Evolutionary conservation across 2,113 vertebrate genomes (phyloP), one percentile per base, ranked within the genome.

Genomic region (Bubalus kerabau): DNA sequence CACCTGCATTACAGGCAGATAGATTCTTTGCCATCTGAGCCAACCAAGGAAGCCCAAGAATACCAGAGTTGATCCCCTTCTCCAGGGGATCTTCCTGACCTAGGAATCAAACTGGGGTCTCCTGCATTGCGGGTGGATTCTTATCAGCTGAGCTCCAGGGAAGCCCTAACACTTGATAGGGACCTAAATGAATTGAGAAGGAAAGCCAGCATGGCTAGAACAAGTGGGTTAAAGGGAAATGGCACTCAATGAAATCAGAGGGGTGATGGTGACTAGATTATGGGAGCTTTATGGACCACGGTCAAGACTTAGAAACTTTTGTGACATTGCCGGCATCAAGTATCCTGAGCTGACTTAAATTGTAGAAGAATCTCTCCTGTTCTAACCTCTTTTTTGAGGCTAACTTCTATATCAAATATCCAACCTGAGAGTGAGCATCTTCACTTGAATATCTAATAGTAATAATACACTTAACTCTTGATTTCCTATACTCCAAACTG

Each of bases 41-140:
- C n/a, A 71, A 71, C 9, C n/a, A 23, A 36, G 17, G n/a, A 71
- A 71, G 17, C n/a, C 67, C 67, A 40, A 71, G 67, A 71, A 40
- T 23, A 40, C n/a, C 0, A 0, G 67, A 71, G 67, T 23, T 21
- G n/a, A 9, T 71, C 40, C 40, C 10, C 67, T 71, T 71, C n/a
- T 71, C n/a, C n/a, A 71, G 67, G 67, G 59, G 21, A 40, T 40
- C 19, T 71, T 71, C 67, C 36, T 71, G n/a, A 36, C 5, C 9
- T 36, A 71, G n/a, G n/a, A 36, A 23, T 71, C 0, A 0, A 71
- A 40, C n/a, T 0, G 0, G 10, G n/a, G 9, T 71, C 67, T 71
- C n/a, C 67, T 71, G 19, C 67, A 36, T 71, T 71, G 9, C 19
- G 36, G 67, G 67, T 21, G 4, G n/a, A 40, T 71, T 71, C 67